Conservation (phyloP, 2,888 invertebrate species). For the Mesorhabditis sp. region DNA sequence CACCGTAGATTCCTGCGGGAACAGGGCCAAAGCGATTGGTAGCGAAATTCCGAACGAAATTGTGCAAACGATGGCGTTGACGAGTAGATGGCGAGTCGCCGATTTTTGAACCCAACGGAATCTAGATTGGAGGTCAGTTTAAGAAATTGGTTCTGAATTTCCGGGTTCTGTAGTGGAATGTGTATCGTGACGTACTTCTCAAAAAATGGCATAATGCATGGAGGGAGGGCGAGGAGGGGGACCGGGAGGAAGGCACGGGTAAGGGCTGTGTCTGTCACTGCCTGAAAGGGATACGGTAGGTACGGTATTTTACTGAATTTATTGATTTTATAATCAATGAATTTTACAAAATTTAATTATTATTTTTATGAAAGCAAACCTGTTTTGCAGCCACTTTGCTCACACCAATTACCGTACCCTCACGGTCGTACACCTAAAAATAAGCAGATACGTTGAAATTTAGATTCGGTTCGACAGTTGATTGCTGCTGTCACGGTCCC, state of each 20-base stretch:
- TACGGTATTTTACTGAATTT: neutral
- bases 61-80: slow-evolving; percentile 61
- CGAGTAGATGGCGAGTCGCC: slow-evolving; percentile 59
- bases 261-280: slow-evolving; percentile 46
- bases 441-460: neutral
- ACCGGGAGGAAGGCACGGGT: slow-evolving; percentile 53
- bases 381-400: slow-evolving; percentile 63
- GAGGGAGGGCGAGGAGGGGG: slow-evolving; percentile 47
- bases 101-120: slow-evolving; percentile 57
- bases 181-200: slow-evolving; percentile 33
- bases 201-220: slow-evolving; percentile 51
- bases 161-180: neutral
- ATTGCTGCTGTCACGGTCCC: neutral
- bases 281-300: slow-evolving; percentile 16
- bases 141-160: neutral
- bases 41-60: slow-evolving; percentile 61
- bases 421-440: slow-evolving; percentile 58
- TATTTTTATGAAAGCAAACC: slow-evolving; percentile 39
- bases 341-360: neutral
- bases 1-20: slow-evolving; percentile 60
- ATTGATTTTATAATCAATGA: neutral
- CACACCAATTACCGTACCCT: slow-evolving; percentile 60
- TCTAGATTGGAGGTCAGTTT: slow-evolving; percentile 21
- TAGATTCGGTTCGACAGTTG: neutral
- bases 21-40: slow-evolving; percentile 63